phyloP scores from a whole-genome alignment of 92 coral and sea anemone genomes.

The Palythoa caribaeorum region DNA sequence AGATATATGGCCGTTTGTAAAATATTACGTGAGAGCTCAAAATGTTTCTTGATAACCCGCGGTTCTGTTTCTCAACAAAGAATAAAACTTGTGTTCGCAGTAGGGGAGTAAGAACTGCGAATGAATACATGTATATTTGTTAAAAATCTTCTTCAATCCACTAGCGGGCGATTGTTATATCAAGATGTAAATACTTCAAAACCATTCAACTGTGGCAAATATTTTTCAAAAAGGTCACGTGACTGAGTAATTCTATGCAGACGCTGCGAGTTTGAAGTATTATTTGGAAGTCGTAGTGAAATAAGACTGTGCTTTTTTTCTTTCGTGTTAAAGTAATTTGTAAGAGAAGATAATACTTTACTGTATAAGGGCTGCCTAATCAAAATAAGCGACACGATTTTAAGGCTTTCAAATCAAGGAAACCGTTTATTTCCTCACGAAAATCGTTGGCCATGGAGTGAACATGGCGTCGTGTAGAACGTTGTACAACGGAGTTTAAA shows the following conservation, averaged over 20 bases:
- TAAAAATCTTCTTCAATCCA: conserved; percentile 8
- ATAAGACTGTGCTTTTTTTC: neutral
- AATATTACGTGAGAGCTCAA: neutral
- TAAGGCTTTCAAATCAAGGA: conserved; percentile 8
- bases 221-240: conserved; percentile 44
- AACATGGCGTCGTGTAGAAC: conserved; percentile 38
- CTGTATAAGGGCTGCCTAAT: neutral
- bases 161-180: neutral
- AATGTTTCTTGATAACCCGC: neutral
- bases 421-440: conserved; percentile 13
- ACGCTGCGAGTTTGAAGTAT: conserved; percentile 36
- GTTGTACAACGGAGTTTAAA: conserved; percentile 13
- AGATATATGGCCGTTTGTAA: conserved; percentile 12
- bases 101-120: conserved; percentile 3
- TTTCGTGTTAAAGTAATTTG: neutral
- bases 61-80: conserved; percentile 10
- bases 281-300: neutral
- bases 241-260: conserved; percentile 32
- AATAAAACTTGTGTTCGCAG: neutral
- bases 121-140: conserved; percentile 3
- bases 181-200: conserved; percentile 25
- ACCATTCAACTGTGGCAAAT: conserved; percentile 35
- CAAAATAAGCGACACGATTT: neutral
- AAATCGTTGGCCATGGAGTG: conserved; percentile 38
- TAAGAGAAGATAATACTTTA: neutral